Base-by-base conservation (phyloP, 1,140 invertebrate species). In the Lordiphosa mommai region DNA sequence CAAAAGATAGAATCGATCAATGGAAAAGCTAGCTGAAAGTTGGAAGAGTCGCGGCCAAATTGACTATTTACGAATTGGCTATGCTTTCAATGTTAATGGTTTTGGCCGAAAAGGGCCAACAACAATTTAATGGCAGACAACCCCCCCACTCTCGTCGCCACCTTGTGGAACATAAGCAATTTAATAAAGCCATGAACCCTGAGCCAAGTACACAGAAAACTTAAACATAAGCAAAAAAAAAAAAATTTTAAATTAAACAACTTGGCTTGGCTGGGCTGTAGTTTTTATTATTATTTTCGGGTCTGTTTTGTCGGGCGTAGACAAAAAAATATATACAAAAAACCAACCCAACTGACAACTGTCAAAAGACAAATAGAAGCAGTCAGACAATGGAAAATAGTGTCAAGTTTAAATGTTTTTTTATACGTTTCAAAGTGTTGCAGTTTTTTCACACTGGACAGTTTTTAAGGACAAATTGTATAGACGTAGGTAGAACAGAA, bases 181-280 rank as follows among this genome's bases (percentile, higher is more conserved):
- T 82, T 82, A 72, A 82, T 84, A 77, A 72, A 84, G 72, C 72
- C 76, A 72, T 82, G 76, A 82, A 82, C 76, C 76, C 77, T 68
- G 76, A 67, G 71, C 71, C 76, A 76, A 82, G 76, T 71, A 61
- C 74, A 53, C 57, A 59, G 65, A 61, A 74, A 80, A 73, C 50
- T 36, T 48, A 51, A 52, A 55, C 64, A 73, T 48, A 56, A 79
- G 50, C 64, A 69, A 57, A 29, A 30, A 44, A 17, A 9, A 13
- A 38, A 16, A 40, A 16, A 44, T n/a, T n/a, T n/a, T n/a, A 44
- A 29, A 61, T 56, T 61, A 55, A 47, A 29, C 27, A 38, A 55
- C 29, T 47, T 32, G 43, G 7, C 30, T 49, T 55, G 44, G 58
- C 43, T 48, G 37, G 44, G 43, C 29, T 61, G 29, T 55, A 68